Evolutionary conservation across 2,888 invertebrate genomes (phyloP).

Genomic region (Adela reaumurella): DNA sequence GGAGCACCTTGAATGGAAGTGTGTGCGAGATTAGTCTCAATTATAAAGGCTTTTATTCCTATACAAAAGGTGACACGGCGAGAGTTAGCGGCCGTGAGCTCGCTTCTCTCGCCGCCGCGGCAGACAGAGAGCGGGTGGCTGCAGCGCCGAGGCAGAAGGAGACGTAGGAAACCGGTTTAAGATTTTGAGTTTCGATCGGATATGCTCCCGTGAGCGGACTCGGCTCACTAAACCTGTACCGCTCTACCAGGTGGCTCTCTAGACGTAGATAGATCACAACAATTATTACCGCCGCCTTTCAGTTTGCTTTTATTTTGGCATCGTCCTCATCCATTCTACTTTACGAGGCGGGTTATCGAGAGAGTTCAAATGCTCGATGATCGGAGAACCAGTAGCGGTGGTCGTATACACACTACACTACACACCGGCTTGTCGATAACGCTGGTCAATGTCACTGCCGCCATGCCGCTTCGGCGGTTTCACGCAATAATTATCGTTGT

Average conservation of each 20-base stretch:
- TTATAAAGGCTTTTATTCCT: neutral
- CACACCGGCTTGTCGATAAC: neutral
- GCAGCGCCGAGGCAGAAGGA: conserved; percentile 26
- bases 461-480: neutral
- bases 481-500: too few species aligned
- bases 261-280: conserved; percentile 14
- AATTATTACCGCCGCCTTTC: neutral
- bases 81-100: neutral
- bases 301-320: neutral
- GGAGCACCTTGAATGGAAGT: neutral
- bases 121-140: conserved; percentile 4
- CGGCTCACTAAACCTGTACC: conserved; percentile 31
- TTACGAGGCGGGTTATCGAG: too few species aligned
- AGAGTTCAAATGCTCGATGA: too few species aligned
- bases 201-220: conserved; percentile 45
- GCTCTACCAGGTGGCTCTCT: conserved; percentile 19
- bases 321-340: neutral
- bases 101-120: neutral
- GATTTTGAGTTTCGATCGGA: conserved; percentile 55
- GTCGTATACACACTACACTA: neutral
- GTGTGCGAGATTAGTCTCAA: neutral
- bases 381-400: neutral
- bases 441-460: neutral
- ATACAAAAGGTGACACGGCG: neutral
- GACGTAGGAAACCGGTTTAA: conserved; percentile 44